These are phyloP conservation scores for Brenthis daphne DNA, from an alignment of 2,888 invertebrate genomes.

Conservation along the genomic window DNA sequence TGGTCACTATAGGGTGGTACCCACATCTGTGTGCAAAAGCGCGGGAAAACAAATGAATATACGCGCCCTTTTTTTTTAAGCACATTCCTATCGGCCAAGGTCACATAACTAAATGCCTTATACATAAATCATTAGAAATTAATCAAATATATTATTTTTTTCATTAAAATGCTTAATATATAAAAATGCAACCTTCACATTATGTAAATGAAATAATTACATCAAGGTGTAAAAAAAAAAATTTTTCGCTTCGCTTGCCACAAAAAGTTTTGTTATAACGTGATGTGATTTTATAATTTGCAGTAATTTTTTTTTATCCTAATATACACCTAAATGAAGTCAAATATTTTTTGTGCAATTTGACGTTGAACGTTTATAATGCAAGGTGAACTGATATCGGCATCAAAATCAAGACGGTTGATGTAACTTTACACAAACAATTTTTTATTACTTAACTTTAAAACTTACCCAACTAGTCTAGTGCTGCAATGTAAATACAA, in stretches of 20 bases:
- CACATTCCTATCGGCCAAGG: no score
- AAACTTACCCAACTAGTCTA: slow-evolving; percentile 5
- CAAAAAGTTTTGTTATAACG: background rate
- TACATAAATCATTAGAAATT: no score
- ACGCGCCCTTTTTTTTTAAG: no score
- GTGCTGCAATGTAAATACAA: background rate
- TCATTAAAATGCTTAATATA: no score
- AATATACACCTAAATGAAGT: background rate
- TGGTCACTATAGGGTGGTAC: no score
- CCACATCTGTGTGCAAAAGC: no score
- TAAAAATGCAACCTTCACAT: no score
- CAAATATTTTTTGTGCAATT: slow-evolving; percentile 8
- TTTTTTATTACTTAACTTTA: background rate
- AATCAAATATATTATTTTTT: no score
- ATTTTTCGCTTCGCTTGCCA: slow-evolving; percentile 16
- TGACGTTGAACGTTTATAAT: background rate
- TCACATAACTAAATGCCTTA: no score
- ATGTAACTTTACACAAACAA: slow-evolving; percentile 6
- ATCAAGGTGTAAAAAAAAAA: slow-evolving; percentile 23
- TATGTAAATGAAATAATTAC: slow-evolving; percentile 67
- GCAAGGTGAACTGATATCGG: slow-evolving; percentile 8
- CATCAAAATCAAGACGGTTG: slow-evolving; percentile 9
- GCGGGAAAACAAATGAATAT: no score
- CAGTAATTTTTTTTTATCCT: no score
- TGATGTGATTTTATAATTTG: background rate